A percentile compares a stretch with the other conserved stretches of the same genome.
These are phyloP conservation scores for Colostygia pectinataria DNA, from an alignment of 2,888 invertebrate species.

Conservation along the genomic window DNA sequence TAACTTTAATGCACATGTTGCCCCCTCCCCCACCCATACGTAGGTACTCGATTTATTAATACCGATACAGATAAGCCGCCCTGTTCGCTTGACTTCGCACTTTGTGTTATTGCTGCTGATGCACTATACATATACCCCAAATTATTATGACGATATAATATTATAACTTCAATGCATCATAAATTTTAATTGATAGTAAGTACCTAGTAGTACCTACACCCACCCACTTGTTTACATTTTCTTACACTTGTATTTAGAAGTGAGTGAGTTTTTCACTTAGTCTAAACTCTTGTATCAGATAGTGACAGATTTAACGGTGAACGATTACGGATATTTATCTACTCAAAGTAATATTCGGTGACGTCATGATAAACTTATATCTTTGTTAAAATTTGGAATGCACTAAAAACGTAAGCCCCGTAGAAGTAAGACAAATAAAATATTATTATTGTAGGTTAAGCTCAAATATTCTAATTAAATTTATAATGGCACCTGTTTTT, in stretches of 20 bases:
- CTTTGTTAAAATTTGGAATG: no score
- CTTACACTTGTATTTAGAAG: no score
- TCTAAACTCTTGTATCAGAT: no score
- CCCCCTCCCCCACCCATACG: constrained; percentile 34
- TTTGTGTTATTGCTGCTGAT: constrained; percentile 58
- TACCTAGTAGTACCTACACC: no score
- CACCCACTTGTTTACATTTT: no score
- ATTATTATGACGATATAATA: constrained; percentile 45
- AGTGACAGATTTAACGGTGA: no score
- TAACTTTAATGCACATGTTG: constrained; percentile 72
- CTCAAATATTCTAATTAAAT: constrained; percentile 10
- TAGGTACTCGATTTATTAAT: constrained; percentile 62
- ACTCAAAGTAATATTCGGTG: no score
- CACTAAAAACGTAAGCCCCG: no score
- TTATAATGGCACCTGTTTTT: constrained; percentile 64
- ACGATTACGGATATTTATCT: no score
- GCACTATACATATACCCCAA: constrained; percentile 58
- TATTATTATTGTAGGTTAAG: constrained; percentile 1
- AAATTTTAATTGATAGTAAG: no score
- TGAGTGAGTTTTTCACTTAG: no score
- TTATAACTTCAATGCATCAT: not conserved
- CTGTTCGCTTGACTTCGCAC: constrained; percentile 55
- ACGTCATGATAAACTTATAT: no score
- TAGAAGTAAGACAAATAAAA: not conserved
- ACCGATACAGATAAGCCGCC: constrained; percentile 60